phyloP scores from a whole-genome alignment of 2,113 vertebrate species.

The Hipposideros armiger region DNA sequence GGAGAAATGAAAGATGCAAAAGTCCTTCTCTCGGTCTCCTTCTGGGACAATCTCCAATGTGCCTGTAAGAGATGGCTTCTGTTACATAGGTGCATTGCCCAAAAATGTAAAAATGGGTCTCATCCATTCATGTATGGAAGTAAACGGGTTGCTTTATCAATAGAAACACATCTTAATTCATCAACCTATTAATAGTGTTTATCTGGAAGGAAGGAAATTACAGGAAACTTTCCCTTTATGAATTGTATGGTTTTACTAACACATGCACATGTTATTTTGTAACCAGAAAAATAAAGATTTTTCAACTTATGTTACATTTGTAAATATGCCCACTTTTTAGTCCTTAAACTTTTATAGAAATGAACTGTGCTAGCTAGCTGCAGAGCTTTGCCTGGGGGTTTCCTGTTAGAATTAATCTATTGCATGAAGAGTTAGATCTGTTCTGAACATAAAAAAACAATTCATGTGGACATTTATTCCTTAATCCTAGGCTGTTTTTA shows the following conservation, averaged over 20 bases:
- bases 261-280: constrained; percentile 20
- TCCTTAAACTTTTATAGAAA: background rate
- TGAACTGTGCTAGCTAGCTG: background rate
- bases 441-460: background rate
- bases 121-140: background rate
- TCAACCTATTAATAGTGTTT: background rate
- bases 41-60: background rate
- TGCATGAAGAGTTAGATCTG: background rate
- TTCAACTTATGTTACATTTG: background rate
- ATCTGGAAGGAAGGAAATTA: background rate
- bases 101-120: background rate
- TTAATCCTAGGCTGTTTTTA: background rate
- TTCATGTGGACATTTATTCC: background rate
- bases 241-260: background rate
- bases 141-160: background rate
- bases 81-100: background rate
- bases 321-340: background rate
- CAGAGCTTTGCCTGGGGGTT: background rate
- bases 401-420: background rate
- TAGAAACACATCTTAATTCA: constrained; percentile 37
- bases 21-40: background rate
- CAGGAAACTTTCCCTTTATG: background rate
- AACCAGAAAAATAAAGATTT: background rate
- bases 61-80: background rate
- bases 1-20: background rate